Percentiles rank a stretch among this genome's conserved stretches.
Conservation (phyloP, 2,888 invertebrate genomes). For the Macrophya annulata region DNA sequence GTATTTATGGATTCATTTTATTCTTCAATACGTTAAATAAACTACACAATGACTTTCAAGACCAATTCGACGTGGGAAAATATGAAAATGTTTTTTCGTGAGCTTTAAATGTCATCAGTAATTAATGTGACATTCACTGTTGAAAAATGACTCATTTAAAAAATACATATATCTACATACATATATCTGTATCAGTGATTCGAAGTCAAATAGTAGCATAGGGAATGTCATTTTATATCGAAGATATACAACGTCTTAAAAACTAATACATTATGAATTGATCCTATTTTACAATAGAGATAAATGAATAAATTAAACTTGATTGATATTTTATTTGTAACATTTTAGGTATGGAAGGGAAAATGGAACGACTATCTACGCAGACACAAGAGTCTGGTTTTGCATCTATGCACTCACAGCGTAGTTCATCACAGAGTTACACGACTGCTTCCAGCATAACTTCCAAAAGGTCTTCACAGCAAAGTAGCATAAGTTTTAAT, state of each 20-base stretch:
- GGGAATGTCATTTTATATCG: background rate
- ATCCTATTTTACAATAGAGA: constrained; percentile 53
- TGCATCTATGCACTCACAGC: constrained; percentile 84
- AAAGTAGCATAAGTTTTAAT: constrained; percentile 81
- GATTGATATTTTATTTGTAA: constrained; percentile 59
- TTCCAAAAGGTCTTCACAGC: constrained; percentile 84
- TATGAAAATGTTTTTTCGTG: constrained; percentile 55
- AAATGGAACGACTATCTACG: constrained; percentile 78
- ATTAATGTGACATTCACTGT: background rate
- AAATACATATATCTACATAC: background rate
- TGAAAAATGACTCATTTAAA: background rate
- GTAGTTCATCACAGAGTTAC: constrained; percentile 84
- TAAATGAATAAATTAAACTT: constrained; percentile 55
- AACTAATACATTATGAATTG: constrained; percentile 37
- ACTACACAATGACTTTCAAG: constrained; percentile 50
- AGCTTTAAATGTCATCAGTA: background rate
- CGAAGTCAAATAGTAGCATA: background rate
- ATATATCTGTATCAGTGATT: background rate
- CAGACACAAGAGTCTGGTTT: constrained; percentile 83
- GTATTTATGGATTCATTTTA: background rate
- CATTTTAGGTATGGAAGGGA: constrained; percentile 74
- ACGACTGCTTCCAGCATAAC: constrained; percentile 78
- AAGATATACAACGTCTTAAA: background rate
- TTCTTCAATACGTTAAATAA: background rate
- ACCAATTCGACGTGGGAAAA: constrained; percentile 52